phyloP scores from a whole-genome alignment of 2,888 invertebrate species.

The Catocala sponsa region DNA sequence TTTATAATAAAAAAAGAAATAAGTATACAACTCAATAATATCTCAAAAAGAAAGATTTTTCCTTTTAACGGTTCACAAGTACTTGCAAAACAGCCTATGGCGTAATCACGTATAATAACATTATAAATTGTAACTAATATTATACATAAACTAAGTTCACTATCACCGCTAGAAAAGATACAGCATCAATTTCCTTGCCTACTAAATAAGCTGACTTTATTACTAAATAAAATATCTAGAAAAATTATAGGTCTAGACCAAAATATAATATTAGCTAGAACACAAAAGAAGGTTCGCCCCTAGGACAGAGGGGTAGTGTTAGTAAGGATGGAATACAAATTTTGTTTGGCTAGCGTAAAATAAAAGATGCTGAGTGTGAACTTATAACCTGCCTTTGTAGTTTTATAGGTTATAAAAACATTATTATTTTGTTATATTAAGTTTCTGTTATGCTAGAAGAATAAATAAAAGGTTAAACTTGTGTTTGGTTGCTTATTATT shows the following conservation, averaged over 20 bases:
- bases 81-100: too few relatives aligned
- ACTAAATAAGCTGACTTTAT: constrained; percentile 16
- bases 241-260: constrained; percentile 33
- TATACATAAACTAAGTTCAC: neutral
- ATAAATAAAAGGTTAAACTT: too few relatives aligned
- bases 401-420: constrained; percentile 1
- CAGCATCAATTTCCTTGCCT: constrained; percentile 2
- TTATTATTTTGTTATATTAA: constrained; percentile 4
- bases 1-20: too few relatives aligned
- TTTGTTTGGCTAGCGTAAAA: constrained; percentile 30
- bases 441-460: too few relatives aligned
- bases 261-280: constrained; percentile 22
- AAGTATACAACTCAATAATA: too few relatives aligned
- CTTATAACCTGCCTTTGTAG: neutral
- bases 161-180: neutral
- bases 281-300: constrained; percentile 25
- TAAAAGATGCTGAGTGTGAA: constrained; percentile 4
- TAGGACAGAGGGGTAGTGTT: constrained; percentile 26
- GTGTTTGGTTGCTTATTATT: too few relatives aligned
- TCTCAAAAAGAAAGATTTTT: too few relatives aligned
- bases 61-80: too few relatives aligned
- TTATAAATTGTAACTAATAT: too few relatives aligned
- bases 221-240: constrained; percentile 20
- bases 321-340: constrained; percentile 47
- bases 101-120: too few relatives aligned